Conservation (phyloP, 2,797 vertebrate genomes). For the Labeo calbasu region DNA sequence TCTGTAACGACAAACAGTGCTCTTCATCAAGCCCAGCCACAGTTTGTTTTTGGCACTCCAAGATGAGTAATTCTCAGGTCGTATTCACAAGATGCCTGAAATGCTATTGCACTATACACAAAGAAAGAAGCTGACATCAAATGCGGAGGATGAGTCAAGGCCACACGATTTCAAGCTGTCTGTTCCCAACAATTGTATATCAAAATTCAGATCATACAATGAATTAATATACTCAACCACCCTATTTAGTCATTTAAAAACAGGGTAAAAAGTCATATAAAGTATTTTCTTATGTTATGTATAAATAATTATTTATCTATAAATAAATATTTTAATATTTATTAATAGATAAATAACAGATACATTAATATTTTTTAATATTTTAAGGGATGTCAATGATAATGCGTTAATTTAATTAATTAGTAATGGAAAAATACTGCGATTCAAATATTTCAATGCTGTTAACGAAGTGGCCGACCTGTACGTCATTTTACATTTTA, state of each 20-base stretch:
- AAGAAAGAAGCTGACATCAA: slow-evolving; percentile 16
- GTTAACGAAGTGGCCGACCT: no score
- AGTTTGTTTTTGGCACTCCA: slow-evolving; percentile 2
- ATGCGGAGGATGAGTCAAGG: background rate
- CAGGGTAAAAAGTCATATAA: background rate
- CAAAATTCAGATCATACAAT: background rate
- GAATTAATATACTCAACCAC: background rate
- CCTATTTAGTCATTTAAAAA: background rate
- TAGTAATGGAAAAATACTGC: no score
- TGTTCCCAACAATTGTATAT: background rate
- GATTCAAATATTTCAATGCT: no score
- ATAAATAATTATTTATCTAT: background rate
- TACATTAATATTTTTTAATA: no score
- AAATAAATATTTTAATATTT: no score
- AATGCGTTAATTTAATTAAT: no score
- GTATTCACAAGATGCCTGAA: slow-evolving; percentile 13
- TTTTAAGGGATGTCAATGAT: no score
- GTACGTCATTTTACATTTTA: no score
- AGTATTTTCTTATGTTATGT: background rate
- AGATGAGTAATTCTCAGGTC: slow-evolving; percentile 28
- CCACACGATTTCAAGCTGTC: background rate
- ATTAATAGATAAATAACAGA: no score
- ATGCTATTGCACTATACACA: slow-evolving; percentile 9
- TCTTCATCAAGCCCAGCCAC: background rate
- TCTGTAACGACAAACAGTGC: background rate